Evolutionary conservation across 2,797 vertebrate species (phyloP).

Genomic region (Chloroceryle inda): DNA sequence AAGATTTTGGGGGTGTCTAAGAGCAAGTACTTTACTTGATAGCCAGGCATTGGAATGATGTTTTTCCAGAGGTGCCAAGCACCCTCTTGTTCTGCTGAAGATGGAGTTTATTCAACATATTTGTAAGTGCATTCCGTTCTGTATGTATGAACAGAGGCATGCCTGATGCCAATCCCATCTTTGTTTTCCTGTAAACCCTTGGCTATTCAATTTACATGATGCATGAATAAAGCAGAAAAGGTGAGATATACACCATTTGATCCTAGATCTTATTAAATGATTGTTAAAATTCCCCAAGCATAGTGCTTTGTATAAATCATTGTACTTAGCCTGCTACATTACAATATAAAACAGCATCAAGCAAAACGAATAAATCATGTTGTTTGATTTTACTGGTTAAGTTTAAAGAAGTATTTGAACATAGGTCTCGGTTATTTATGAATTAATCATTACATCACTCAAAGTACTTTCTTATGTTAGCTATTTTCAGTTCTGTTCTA

Average conservation of each 20-base stretch:
- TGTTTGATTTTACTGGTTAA: constrained; percentile 21
- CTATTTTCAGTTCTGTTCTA: neutral
- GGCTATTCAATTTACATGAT: constrained; percentile 18
- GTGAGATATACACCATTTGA: constrained; percentile 14
- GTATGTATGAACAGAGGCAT: neutral
- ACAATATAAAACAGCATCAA: neutral
- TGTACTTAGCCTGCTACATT: neutral
- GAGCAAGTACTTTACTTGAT: neutral
- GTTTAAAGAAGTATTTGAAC: constrained; percentile 23
- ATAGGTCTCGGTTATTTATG: neutral
- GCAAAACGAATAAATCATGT: neutral
- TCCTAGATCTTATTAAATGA: constrained; percentile 35
- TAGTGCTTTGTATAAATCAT: constrained; percentile 6
- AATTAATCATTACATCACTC: constrained; percentile 2
- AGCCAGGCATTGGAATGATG: neutral
- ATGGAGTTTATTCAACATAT: neutral
- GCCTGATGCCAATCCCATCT: neutral
- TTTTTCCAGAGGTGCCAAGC: neutral
- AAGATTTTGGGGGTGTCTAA: neutral
- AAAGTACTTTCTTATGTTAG: neutral
- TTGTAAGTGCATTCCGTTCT: neutral
- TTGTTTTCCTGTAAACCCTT: constrained; percentile 7
- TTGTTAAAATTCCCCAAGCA: constrained; percentile 9
- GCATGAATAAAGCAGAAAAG: constrained; percentile 23
- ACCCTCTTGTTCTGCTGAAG: neutral